A percentile compares a stretch with the other conserved stretches of the same genome.
These are phyloP conservation scores for Ips typographus DNA, from an alignment of 1,140 invertebrate genomes.

Conservation along the genomic window DNA sequence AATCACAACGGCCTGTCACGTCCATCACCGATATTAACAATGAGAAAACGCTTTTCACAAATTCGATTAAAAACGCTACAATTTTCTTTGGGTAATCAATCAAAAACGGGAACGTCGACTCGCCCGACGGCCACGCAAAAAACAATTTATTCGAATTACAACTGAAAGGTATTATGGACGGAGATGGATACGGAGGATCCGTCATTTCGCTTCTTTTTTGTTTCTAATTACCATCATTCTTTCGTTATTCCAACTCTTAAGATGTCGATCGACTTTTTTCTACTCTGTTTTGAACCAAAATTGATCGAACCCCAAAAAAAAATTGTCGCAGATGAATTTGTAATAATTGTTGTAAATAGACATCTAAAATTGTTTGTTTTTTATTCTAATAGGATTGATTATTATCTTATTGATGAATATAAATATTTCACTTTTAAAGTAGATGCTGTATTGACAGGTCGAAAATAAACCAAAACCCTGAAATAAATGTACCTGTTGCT, in stretches of 20 bases:
- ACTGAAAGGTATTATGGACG: conserved; percentile 35
- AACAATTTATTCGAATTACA: conserved; percentile 38
- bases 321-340: too few relatives aligned
- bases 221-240: conserved; percentile 29
- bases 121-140: conserved; percentile 27
- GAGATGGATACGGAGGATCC: conserved; percentile 29
- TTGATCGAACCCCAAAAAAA: too few relatives aligned
- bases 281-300: too few relatives aligned
- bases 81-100: conserved; percentile 36
- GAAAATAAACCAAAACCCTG: too few relatives aligned
- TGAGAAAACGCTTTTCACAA: conserved; percentile 35
- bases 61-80: conserved; percentile 36
- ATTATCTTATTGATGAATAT: too few relatives aligned
- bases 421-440: too few relatives aligned
- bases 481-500: too few relatives aligned
- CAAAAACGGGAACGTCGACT: conserved; percentile 18
- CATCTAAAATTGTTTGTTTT: too few relatives aligned
- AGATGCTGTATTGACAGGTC: too few relatives aligned
- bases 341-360: too few relatives aligned
- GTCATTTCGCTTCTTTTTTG: conserved; percentile 30
- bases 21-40: conserved; percentile 33
- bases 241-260: conserved; percentile 8
- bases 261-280: too few relatives aligned
- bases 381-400: too few relatives aligned
- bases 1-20: conserved; percentile 27